These are phyloP conservation scores for Bombus pascuorum DNA, from an alignment of 1,140 invertebrate species.

Conservation along the genomic window DNA sequence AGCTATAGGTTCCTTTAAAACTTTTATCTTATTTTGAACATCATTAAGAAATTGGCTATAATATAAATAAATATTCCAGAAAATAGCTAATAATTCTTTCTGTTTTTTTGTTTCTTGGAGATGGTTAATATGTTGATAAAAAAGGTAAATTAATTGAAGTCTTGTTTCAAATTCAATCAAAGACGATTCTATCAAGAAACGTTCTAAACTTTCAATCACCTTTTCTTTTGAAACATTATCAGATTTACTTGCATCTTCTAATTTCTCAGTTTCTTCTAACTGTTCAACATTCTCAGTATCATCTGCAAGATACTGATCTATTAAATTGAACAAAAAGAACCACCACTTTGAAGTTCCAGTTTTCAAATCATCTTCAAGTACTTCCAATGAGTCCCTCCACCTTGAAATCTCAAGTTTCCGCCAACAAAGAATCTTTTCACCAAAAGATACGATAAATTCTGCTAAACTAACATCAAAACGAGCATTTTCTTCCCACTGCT, in stretches of 20 bases:
- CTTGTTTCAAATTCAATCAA: constrained; percentile 92
- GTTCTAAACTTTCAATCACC: constrained; percentile 85
- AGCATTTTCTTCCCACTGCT: constrained; percentile 96
- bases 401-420: constrained; percentile 93
- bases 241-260: not conserved
- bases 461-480: constrained; percentile 92
- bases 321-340: constrained; percentile 92
- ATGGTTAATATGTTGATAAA: constrained; percentile 89
- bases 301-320: constrained; percentile 81
- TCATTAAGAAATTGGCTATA: constrained; percentile 90
- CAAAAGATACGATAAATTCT: constrained; percentile 82
- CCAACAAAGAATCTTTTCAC: constrained; percentile 84
- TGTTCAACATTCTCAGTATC: constrained; percentile 20
- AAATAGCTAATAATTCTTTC: constrained; percentile 85
- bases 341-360: constrained; percentile 91
- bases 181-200: constrained; percentile 93
- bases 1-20: constrained; percentile 90
- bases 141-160: constrained; percentile 89
- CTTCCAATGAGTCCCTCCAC: constrained; percentile 91
- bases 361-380: constrained; percentile 85
- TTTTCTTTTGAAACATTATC: constrained; percentile 71
- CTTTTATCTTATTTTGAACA: constrained; percentile 86
- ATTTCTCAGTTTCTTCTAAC: no score
- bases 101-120: constrained; percentile 79
- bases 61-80: constrained; percentile 94